Evolutionary conservation across 2,113 vertebrate genomes (phyloP).

Genomic region (Ameiurus melas): DNA sequence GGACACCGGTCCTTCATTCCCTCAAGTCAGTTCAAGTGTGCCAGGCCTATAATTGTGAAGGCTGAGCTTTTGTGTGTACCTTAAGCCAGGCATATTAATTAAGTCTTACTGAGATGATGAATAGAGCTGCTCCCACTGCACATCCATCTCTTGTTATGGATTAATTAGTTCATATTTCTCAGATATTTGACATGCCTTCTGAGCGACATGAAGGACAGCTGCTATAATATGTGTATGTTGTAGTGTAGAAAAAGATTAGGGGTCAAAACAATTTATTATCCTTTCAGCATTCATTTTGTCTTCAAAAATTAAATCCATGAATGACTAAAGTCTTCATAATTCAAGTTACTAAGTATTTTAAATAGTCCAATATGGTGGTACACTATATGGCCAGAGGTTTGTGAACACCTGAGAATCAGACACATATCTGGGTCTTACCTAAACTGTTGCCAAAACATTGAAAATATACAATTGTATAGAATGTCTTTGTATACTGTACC

Average conservation of each 20-base stretch:
- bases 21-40: background rate
- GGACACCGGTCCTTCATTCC: conserved; percentile 5
- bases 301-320: background rate
- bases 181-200: conserved; percentile 1
- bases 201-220: background rate
- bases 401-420: background rate
- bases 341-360: background rate
- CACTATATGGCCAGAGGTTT: background rate
- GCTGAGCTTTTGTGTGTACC: conserved; percentile 23
- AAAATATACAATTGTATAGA: background rate
- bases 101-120: conserved; percentile 31
- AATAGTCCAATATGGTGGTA: background rate
- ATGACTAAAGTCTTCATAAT: background rate
- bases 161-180: conserved; percentile 33
- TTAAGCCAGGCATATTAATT: conserved; percentile 30
- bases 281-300: background rate
- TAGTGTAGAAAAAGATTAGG: background rate
- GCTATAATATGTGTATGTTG: background rate
- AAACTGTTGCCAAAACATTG: background rate
- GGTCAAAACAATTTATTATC: background rate
- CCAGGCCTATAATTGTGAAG: conserved; percentile 11
- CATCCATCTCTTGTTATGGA: conserved; percentile 27
- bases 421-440: background rate
- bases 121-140: conserved; percentile 25
- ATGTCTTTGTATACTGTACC: no score